phyloP scores from a whole-genome alignment of 2,797 vertebrate genomes.

The Anguilla anguilla region DNA sequence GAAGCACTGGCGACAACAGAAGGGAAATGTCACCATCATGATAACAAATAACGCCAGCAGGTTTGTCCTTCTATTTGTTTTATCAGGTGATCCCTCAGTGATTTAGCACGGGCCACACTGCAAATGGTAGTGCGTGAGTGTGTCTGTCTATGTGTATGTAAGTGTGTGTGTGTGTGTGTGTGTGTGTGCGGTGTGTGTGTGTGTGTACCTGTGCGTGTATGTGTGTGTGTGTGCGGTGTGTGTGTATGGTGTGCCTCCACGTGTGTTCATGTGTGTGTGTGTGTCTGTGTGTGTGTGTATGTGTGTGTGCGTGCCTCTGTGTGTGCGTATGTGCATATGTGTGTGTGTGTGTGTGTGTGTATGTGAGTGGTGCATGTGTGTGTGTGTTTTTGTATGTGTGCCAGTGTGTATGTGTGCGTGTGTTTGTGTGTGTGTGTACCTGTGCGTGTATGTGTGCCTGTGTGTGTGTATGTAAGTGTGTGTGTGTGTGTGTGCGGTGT shows the following conservation, averaged over 20 bases:
- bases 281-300: not conserved
- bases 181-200: too few species aligned
- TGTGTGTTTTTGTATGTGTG: not conserved
- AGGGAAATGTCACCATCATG: constrained; percentile 11
- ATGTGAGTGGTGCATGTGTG: too few species aligned
- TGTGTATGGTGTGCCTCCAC: not conserved
- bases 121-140: not conserved
- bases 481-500: not conserved
- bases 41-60: constrained; percentile 8
- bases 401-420: not conserved
- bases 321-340: not conserved
- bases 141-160: not conserved
- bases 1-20: not conserved
- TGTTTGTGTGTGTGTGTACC: not conserved
- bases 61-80: not conserved
- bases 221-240: not conserved
- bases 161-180: not conserved
- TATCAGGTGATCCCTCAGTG: not conserved
- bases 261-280: not conserved
- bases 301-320: constrained; percentile 10
- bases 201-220: not conserved
- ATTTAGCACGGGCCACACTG: not conserved
- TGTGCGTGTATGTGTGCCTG: not conserved
- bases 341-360: too few species aligned
- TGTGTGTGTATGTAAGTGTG: not conserved